Evolutionary conservation across 2,888 invertebrate species (phyloP).

Genomic region (Catocala fraxini): DNA sequence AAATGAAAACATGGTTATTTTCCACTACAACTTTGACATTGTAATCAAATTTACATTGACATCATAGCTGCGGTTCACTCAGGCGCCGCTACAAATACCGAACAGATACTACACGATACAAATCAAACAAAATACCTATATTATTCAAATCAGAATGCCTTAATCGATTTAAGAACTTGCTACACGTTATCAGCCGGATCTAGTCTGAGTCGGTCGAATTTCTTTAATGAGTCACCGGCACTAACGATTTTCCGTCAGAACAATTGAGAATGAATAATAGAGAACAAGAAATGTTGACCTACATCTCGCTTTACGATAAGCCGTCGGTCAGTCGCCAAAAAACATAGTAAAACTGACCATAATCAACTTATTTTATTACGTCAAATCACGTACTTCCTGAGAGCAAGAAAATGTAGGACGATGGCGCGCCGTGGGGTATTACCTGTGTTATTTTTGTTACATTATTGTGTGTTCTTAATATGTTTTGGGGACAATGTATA

Average conservation of each 20-base stretch:
- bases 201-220: slow-evolving; percentile 60
- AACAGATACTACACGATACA: slow-evolving; percentile 22
- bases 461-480: slow-evolving; percentile 22
- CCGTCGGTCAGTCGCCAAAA: slow-evolving; percentile 40
- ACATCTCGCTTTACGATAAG: slow-evolving; percentile 62
- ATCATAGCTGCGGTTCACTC: slow-evolving; percentile 24
- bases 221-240: slow-evolving; percentile 82
- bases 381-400: slow-evolving; percentile 62
- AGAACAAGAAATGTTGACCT: slow-evolving; percentile 71
- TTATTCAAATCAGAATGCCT: slow-evolving; percentile 46
- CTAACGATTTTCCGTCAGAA: slow-evolving; percentile 83
- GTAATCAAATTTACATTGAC: slow-evolving; percentile 28
- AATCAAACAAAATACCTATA: slow-evolving; percentile 37
- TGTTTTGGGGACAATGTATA: slow-evolving; percentile 7
- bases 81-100: slow-evolving; percentile 40
- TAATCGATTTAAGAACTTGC: slow-evolving; percentile 45
- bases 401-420: slow-evolving; percentile 28
- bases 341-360: slow-evolving; percentile 37
- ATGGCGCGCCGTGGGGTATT: slow-evolving; percentile 25
- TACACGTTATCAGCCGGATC: slow-evolving; percentile 50
- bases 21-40: background rate
- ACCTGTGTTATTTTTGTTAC: slow-evolving; percentile 31
- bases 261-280: slow-evolving; percentile 83
- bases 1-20: slow-evolving; percentile 3
- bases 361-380: slow-evolving; percentile 61